Conservation (phyloP, 2,888 invertebrate genomes). For the Axea sp. region DNA sequence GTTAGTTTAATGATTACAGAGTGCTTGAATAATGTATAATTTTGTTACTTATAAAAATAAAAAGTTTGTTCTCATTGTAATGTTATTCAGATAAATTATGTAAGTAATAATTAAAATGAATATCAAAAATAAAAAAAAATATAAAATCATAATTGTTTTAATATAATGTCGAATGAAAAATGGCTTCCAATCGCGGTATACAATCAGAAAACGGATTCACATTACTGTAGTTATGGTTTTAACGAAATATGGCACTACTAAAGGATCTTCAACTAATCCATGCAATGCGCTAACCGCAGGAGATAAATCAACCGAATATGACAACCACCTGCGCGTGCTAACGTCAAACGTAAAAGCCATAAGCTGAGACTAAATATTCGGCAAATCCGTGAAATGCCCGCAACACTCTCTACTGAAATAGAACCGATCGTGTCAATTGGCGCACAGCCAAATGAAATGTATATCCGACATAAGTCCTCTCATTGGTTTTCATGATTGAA, state of each 20-base stretch:
- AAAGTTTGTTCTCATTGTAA: no score
- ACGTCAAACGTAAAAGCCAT: constrained; percentile 72
- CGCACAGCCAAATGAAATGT: constrained; percentile 76
- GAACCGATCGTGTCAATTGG: constrained; percentile 76
- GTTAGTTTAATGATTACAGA: no score
- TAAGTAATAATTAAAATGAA: no score
- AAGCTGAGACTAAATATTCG: constrained; percentile 74
- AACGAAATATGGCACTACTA: constrained; percentile 31
- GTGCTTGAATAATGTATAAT: no score
- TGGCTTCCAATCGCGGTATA: no score
- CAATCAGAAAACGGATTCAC: no score
- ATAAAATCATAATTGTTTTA: no score
- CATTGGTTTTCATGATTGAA: constrained; percentile 52
- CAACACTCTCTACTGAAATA: constrained; percentile 61
- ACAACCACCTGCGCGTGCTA: constrained; percentile 73
- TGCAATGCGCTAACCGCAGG: constrained; percentile 63
- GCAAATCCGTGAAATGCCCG: constrained; percentile 73
- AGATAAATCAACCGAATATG: constrained; percentile 72
- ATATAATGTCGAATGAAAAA: no score
- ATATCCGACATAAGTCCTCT: constrained; percentile 71
- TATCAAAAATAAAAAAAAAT: no score
- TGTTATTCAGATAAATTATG: no score
- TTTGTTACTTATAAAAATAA: no score
- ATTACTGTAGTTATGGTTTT: not conserved
- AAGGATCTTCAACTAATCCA: constrained; percentile 65